Evolutionary conservation across 2,113 vertebrate species (phyloP).

Genomic region (Petrocephalus microphthalmus): DNA sequence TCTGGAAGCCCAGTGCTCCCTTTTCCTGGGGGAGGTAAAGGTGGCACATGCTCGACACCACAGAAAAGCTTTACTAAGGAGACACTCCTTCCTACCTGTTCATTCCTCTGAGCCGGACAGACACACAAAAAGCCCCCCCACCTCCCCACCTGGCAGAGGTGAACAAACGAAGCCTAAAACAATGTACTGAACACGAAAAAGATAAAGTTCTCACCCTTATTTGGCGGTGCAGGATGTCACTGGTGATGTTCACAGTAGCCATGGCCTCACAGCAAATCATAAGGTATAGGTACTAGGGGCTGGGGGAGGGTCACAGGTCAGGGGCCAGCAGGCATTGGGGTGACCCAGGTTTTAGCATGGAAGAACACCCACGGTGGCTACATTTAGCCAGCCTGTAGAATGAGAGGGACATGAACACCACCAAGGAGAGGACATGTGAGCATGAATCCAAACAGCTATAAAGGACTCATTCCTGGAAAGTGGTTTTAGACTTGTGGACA

Average conservation of each 20-base stretch:
- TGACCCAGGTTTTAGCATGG: conserved; percentile 43
- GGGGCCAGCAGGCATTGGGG: conserved; percentile 64
- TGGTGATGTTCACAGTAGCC: conserved; percentile 86
- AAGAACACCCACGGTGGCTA: neutral
- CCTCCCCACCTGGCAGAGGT: neutral
- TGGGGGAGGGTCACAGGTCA: conserved; percentile 45
- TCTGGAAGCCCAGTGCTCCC: conserved; percentile 78
- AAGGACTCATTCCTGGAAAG: neutral
- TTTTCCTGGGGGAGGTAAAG: conserved; percentile 67
- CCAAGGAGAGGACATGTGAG: neutral
- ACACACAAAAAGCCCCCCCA: neutral
- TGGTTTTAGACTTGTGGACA: neutral
- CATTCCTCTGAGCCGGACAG: neutral
- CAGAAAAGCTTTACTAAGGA: neutral
- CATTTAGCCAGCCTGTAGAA: conserved; percentile 8
- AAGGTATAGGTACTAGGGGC: conserved; percentile 55
- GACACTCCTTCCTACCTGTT: neutral
- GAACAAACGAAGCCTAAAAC: neutral
- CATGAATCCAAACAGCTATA: neutral
- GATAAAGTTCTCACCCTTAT: conserved; percentile 55
- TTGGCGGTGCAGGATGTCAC: conserved; percentile 83
- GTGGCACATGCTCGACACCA: neutral
- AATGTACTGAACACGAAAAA: neutral
- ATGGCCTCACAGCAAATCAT: conserved; percentile 68
- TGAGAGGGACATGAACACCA: too few relatives aligned